These are phyloP conservation scores for Arctopsyche grandis DNA, from an alignment of 1,140 invertebrate genomes.

Conservation along the genomic window DNA sequence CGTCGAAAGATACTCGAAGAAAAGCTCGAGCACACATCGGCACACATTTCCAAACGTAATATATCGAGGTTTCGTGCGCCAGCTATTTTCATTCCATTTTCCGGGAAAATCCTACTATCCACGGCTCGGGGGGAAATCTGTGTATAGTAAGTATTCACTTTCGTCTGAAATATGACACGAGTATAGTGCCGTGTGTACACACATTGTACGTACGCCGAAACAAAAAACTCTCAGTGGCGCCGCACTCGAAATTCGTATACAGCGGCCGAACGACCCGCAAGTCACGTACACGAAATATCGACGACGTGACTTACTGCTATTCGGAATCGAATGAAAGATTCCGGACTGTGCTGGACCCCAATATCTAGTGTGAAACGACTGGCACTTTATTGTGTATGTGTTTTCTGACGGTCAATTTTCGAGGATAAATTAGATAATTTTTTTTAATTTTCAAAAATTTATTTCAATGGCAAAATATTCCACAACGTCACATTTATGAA, in stretches of 20 bases:
- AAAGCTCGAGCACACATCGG: neutral
- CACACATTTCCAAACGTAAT: constrained; percentile 10
- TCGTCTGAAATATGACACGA: constrained; percentile 44
- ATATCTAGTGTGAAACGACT: neutral
- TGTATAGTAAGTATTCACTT: constrained; percentile 47
- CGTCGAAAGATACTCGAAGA: neutral
- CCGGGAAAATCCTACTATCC: constrained; percentile 19
- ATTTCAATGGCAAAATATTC: too few relatives aligned
- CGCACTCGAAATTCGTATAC: constrained; percentile 34
- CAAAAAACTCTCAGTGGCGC: constrained; percentile 43
- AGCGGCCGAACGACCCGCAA: neutral
- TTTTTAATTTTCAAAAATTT: too few relatives aligned
- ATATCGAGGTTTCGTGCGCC: neutral
- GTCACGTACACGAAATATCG: constrained; percentile 43
- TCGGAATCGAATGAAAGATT: constrained; percentile 34
- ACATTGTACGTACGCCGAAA: constrained; percentile 29
- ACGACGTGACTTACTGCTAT: constrained; percentile 31
- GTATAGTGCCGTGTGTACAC: neutral
- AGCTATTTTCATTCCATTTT: constrained; percentile 36
- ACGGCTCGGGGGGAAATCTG: constrained; percentile 22
- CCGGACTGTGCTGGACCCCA: neutral
- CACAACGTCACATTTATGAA: too few relatives aligned
- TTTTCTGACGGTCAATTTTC: too few relatives aligned
- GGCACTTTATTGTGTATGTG: neutral
- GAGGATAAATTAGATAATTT: too few relatives aligned